Base-by-base conservation (phyloP, 2,113 vertebrate genomes). In the Bettongia penicillata region DNA sequence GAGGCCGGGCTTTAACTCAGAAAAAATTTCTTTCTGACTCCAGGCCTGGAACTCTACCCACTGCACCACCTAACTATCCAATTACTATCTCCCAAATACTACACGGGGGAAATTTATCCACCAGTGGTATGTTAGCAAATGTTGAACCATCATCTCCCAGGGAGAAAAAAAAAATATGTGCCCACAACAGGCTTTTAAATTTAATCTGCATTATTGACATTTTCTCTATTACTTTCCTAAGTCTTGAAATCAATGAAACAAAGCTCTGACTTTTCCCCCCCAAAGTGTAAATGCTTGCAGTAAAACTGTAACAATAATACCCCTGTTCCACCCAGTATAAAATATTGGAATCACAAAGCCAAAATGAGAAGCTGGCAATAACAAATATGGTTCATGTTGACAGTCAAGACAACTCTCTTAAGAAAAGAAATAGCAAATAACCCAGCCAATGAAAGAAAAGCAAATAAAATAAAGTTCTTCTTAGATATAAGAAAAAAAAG, bases 321-420 rank as follows among this genome's bases (percentile, higher is more conserved):
- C 31, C 48, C 90, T 24, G 43, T 49, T 77, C 16, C 77, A 6
- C 23, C 57, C 93, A 25, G 8, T 96, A 89, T 92, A 95, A 95
- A 52, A 89, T 4, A 22, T 6, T 53, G 9, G 90, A 90, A 51
- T 93, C 37, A 61, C 68, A 84, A 84, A 84, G 84, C 53, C 57
- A 5, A 92, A 50, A 19, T 51, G 89, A 93, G 61, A 84, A 94
- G 92, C n/a, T 91, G 10, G 49, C 43, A 93, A 94, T 61, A 91
- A 16, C 90, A 49, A 4, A 43, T 0, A 47, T 95, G 37, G 26
- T 2, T 53, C 43, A 84, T 91, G 55, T 91, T 55, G 22, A 90
- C 47, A 31, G 28, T 57, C 9, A 51, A 0, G 57, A 16, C n/a
- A 57, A 93, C 9, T 53, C 11, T 91, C 92, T 77, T 51, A 51